Conservation (phyloP, 2,888 invertebrate genomes). For the Papilio demoleus region DNA sequence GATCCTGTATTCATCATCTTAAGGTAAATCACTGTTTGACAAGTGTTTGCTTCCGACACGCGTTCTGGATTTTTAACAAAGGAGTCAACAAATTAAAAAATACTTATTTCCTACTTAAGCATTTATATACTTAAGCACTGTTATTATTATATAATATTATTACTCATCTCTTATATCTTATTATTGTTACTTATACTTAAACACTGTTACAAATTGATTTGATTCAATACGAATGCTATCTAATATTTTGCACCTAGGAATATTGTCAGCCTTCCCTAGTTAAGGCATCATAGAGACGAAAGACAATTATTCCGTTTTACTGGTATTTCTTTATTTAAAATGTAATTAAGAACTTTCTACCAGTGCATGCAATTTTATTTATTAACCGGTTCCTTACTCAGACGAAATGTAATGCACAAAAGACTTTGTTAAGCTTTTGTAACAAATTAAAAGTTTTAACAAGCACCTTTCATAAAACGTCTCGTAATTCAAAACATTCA, state of each 20-base stretch:
- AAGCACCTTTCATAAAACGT: constrained; percentile 18
- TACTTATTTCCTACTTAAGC: background rate
- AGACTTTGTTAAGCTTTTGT: constrained; percentile 11
- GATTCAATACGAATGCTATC: too few relatives aligned
- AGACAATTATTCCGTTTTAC: too few relatives aligned
- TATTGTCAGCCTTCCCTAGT: too few relatives aligned
- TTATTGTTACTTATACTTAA: too few relatives aligned
- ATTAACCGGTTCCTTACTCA: constrained; percentile 4
- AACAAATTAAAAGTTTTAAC: constrained; percentile 31
- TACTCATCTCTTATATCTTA: too few relatives aligned
- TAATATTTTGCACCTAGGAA: too few relatives aligned
- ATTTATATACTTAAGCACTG: background rate
- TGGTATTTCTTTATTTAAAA: background rate
- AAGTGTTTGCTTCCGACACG: background rate
- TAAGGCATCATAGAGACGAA: too few relatives aligned
- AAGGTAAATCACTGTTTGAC: background rate
- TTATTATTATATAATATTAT: too few relatives aligned
- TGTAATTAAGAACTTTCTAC: background rate
- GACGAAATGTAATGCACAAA: constrained; percentile 24
- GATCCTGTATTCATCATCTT: background rate
- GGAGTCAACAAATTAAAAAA: background rate
- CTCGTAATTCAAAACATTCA: constrained; percentile 12
- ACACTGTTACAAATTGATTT: too few relatives aligned
- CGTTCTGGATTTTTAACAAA: background rate
- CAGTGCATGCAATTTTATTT: constrained; percentile 1